Base-by-base conservation (phyloP, 2,113 vertebrate genomes). In the Mungos mungo region DNA sequence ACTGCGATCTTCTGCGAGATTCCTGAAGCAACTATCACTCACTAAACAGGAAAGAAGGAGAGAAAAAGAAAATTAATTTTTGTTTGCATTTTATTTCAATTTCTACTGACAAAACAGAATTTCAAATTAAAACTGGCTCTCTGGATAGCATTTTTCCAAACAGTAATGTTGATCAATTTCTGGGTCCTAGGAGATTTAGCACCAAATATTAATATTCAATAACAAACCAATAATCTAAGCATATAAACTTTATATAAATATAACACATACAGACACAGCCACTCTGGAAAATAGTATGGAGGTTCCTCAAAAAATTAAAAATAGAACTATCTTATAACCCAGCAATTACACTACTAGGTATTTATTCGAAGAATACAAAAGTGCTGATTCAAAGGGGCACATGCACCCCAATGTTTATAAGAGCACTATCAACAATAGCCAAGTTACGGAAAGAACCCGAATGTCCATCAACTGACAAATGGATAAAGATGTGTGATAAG, bases 11-110 rank as follows among this genome's bases (percentile, higher is more conserved):
- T 99, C 99, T 72, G 99, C 99, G 96, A 99, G 99, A 99, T 99
- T 99, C 98, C 99, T 99, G 99, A 99, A 99, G 99, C 99, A 99
- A 99, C 99, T 99, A 99, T 99, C 99, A 97, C 99, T 99, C 99
- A 99, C 99, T 99, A 98, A 95, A 98, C 96, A 97, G 97, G 93
- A 98, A 16, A 98, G 82, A 96, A 63, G 84, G 74, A 95, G 93
- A 95, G n/a, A 92, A 97, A 95, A 94, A 93, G 6, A 95, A 92
- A 95, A 96, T 95, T 80, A 97, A 76, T 60, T 89, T 96, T 92
- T 92, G 60, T 63, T 89, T 92, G 74, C 1, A 68, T 83, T 96
- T 97, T 15, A 96, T 33, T 92, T 85, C 23, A 86, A 63, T 11
- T 93, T 89, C 12, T 97, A 12, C 15, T 83, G 33, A 63, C 5